Percentiles rank a stretch among this genome's conserved stretches.
These are phyloP conservation scores for Urocolius indicus DNA, from an alignment of 2,113 vertebrate species.

Conservation along the genomic window DNA sequence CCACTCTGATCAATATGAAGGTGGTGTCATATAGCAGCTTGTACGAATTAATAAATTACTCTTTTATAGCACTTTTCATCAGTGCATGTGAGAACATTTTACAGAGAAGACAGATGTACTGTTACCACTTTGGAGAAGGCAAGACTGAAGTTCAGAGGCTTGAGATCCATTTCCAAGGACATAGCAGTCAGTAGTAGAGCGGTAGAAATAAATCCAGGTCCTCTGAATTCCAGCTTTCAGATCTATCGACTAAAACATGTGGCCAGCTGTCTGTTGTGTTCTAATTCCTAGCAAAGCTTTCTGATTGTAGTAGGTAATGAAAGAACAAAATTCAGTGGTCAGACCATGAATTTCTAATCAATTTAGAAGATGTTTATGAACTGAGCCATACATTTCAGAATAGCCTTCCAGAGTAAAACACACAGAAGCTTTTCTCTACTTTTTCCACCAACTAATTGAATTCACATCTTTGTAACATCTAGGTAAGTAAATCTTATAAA, in stretches of 20 bases:
- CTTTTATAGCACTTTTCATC: neutral
- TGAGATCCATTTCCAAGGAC: neutral
- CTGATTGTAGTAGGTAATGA: fast-evolving
- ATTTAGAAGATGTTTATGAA: neutral
- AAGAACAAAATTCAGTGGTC: neutral
- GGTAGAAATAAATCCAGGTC: neutral
- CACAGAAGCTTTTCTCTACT: neutral
- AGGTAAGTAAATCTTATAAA: neutral
- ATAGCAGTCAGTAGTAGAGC: neutral
- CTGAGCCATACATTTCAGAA: neutral
- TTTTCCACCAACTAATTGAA: neutral
- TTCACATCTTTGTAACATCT: neutral
- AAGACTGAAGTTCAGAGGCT: neutral
- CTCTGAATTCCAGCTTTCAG: neutral
- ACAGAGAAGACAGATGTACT: neutral
- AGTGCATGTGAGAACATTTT: neutral
- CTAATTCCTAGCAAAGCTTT: neutral
- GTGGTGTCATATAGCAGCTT: neutral
- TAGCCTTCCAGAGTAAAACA: neutral
- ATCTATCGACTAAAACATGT: neutral
- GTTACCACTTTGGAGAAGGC: neutral
- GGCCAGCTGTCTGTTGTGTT: neutral
- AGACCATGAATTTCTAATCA: neutral
- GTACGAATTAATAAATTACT: neutral
- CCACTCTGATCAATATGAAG: neutral